These are phyloP conservation scores for Hydrotaea diabolus DNA, from an alignment of 2,888 invertebrate genomes.

Conservation along the genomic window DNA sequence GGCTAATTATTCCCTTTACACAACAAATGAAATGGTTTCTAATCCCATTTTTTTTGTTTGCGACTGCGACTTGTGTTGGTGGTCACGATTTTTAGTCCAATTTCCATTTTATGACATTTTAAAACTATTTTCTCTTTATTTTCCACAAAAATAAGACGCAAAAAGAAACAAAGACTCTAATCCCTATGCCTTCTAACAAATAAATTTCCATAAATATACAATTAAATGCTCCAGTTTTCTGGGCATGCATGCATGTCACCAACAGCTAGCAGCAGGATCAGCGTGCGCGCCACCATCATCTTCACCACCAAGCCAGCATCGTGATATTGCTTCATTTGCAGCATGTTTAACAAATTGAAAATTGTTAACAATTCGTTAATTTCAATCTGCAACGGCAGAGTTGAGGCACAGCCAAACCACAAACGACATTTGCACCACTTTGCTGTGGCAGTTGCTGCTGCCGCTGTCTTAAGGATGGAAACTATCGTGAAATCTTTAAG, in stretches of 20 bases:
- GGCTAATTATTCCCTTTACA: background rate
- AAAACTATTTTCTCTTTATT: background rate
- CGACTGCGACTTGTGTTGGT: background rate
- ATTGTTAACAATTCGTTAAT: conserved; percentile 60
- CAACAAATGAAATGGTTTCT: background rate
- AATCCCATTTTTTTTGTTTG: background rate
- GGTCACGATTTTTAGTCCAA: conserved; percentile 23
- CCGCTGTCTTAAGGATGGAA: conserved; percentile 22
- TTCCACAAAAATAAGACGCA: background rate
- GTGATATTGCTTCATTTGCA: conserved; percentile 61
- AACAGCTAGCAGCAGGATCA: background rate
- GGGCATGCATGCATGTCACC: conserved; percentile 13
- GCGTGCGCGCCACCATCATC: background rate
- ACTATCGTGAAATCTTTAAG: conserved; percentile 53
- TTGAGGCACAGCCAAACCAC: background rate
- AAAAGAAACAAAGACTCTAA: background rate
- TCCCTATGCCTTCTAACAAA: background rate
- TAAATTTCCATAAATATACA: conserved; percentile 45
- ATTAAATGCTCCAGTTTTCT: conserved; percentile 45
- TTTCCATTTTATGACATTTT: conserved; percentile 36
- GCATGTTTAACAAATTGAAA: conserved; percentile 62
- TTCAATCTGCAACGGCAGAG: conserved; percentile 23
- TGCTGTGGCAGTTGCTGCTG: background rate
- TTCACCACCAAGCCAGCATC: conserved; percentile 53
- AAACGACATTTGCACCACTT: conserved; percentile 40